Evolutionary conservation across 53 echinoderm and acorn worm genomes (phyloP), one percentile per base, ranked within the genome.

Genomic region (Paracentrotus lividus): DNA sequence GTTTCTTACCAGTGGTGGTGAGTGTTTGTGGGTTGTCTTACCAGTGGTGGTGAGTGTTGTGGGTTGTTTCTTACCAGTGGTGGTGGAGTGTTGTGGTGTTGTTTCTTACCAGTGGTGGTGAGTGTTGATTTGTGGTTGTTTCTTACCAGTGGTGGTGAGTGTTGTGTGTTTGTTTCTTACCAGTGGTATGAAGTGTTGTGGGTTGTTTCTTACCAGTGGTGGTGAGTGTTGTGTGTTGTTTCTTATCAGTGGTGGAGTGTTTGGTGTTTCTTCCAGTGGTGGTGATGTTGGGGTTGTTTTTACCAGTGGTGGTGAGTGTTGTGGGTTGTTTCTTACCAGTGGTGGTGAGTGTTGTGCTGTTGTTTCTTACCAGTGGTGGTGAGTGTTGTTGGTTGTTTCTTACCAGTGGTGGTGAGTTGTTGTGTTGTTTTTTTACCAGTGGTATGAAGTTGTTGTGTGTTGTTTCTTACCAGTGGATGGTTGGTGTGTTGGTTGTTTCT

Each of bases 231-330:
- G 8, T n/a, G n/a, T n/a, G 5, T 7, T 61, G 69, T 87, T 87
- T 38, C 98, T 29, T 29, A 64, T 31, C 64, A 29, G 27, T 10
- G 31, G 31, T 29, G 64, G 64, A 0, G 31, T 9, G 31, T 64
- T 26, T 61, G 26, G 29, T 29, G 26, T 26, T 7, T 61, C 36
- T 87, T 87, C 23, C 98, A 86, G 49, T 61, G 61, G 6, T 4
- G 96, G 9, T 96, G 95, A 93, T 96, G 98, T 93, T 27, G 69
- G n/a, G n/a, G n/a, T n/a, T n/a, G 55, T 87, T 38, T 97, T 90
- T 96, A 98, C 98, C 96, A 96, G 90, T 57, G 97, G 97, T 84
- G 97, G 96, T 23, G 97, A 96, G 94, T 96, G 97, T 93, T 95
- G 95, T 20, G 95, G 93, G n/a, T 61, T 61, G 69, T 87, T 87